These are phyloP conservation scores for Drosophila pruinosa DNA, from an alignment of 1,140 invertebrate genomes.

Conservation along the genomic window DNA sequence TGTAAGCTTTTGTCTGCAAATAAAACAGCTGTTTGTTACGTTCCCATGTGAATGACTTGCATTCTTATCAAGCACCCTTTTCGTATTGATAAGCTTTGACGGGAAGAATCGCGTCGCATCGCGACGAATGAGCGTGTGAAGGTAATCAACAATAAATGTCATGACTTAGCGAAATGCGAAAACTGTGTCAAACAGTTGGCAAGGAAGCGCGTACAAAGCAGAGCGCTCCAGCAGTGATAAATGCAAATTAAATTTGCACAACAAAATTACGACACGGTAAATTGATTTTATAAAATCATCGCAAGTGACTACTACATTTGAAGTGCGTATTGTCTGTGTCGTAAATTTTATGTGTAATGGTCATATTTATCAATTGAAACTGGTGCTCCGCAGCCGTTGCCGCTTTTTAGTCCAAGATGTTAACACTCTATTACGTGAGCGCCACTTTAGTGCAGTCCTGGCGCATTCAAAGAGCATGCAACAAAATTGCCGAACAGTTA, in stretches of 20 bases:
- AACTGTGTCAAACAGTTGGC: slow-evolving; percentile 68
- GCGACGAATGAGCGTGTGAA: slow-evolving; percentile 42
- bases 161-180: slow-evolving; percentile 41
- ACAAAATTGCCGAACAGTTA: slow-evolving; percentile 82
- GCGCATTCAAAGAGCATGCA: slow-evolving; percentile 84
- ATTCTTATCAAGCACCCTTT: slow-evolving; percentile 39
- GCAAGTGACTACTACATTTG: neutral
- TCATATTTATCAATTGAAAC: neutral
- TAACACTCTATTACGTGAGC: slow-evolving; percentile 88
- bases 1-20: neutral
- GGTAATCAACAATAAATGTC: slow-evolving; percentile 74
- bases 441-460: slow-evolving; percentile 87
- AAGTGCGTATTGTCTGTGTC: neutral
- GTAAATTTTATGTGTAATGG: slow-evolving; percentile 13
- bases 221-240: slow-evolving; percentile 43
- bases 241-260: slow-evolving; percentile 44
- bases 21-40: slow-evolving; percentile 19
- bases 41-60: slow-evolving; percentile 22
- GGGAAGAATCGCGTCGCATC: slow-evolving; percentile 5
- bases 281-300: slow-evolving; percentile 54
- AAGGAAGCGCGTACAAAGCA: slow-evolving; percentile 40
- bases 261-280: slow-evolving; percentile 60
- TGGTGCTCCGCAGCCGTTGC: neutral
- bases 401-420: slow-evolving; percentile 44
- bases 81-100: slow-evolving; percentile 33